Conservation (phyloP, 2,888 invertebrate genomes). For the Hesperia comma region DNA sequence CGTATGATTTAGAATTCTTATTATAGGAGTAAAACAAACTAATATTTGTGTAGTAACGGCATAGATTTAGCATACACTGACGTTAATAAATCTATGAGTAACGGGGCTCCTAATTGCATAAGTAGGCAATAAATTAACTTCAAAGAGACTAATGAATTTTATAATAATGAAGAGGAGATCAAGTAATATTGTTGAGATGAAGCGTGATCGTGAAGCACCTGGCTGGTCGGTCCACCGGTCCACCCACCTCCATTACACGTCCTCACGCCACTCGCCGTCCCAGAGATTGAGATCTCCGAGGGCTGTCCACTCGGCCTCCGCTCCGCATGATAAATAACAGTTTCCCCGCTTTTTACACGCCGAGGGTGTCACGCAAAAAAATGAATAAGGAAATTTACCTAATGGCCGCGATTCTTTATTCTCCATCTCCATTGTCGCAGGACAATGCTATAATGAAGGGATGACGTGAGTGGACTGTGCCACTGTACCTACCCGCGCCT, state of each 20-base stretch:
- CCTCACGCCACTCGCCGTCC: constrained; percentile 49
- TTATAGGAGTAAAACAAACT: too few species aligned
- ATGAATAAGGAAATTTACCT: constrained; percentile 84
- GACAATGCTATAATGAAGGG: constrained; percentile 82
- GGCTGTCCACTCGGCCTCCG: constrained; percentile 41
- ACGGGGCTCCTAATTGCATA: too few species aligned
- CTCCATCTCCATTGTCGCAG: constrained; percentile 77
- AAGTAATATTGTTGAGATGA: not conserved
- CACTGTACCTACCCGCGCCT: constrained; percentile 58
- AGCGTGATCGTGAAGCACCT: constrained; percentile 43
- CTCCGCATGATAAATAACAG: constrained; percentile 76
- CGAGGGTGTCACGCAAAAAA: constrained; percentile 81
- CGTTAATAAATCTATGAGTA: too few species aligned
- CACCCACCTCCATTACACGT: constrained; percentile 59
- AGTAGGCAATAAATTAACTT: too few species aligned
- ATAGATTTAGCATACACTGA: too few species aligned
- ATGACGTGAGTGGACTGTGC: constrained; percentile 77
- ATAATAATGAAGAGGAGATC: too few species aligned
- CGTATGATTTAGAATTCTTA: too few species aligned
- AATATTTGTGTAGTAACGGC: too few species aligned
- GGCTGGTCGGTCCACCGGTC: constrained; percentile 43
- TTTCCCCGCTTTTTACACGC: constrained; percentile 70
- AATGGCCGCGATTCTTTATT: constrained; percentile 83
- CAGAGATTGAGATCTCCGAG: constrained; percentile 72
- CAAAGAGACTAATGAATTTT: too few species aligned